Base-by-base conservation (phyloP, 1,140 invertebrate genomes). In the Probaryconus sp. region DNA sequence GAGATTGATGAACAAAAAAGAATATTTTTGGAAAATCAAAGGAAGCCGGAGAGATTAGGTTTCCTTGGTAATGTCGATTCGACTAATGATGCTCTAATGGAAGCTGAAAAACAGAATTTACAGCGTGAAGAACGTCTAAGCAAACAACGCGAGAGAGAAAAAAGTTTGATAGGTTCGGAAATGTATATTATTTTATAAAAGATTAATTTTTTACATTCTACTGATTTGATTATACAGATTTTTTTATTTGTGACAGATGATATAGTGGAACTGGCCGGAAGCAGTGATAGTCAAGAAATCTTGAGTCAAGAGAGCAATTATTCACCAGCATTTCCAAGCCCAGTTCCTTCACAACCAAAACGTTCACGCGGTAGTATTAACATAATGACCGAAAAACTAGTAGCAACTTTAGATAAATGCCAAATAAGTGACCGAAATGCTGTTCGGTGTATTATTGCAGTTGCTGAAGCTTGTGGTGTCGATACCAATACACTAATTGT, bases 361-460 rank as follows among this genome's bases (percentile, higher is more conserved):
- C 56, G 51, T 60, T 50, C 45, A 13, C 61, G 69, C 20, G 64
- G 61, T 9, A 30, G 7, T 35, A 33, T 38, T 13, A 76, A 71
- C 14, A 45, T 76, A 17, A 58, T 76, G 2, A 71, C 9, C 37
- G 42, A 56, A 26, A 37, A 58, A 40, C 18, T 76, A 11, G 68
- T 60, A 7, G 60, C 33, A 4, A 53, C 42, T 5, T 51, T 76
- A 47, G 60, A 76, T 45, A 67, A 56, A 38, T 72, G 60, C 31
- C 33, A 67, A 20, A 58, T 76, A 16, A 51, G 42, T 16, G 38
- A 58, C 24, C 35, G 69, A 37, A 51, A 76, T 67, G 51, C 68
- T 24, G 74, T 76, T 40, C 51, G 50, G 18, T 20, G 72, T 33
- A 50, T 73, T 17, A 33, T 33, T 17, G 67, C 53, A n/a, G 33